Base-by-base conservation (phyloP, 2,888 invertebrate genomes). In the Hemaris fuciformis region DNA sequence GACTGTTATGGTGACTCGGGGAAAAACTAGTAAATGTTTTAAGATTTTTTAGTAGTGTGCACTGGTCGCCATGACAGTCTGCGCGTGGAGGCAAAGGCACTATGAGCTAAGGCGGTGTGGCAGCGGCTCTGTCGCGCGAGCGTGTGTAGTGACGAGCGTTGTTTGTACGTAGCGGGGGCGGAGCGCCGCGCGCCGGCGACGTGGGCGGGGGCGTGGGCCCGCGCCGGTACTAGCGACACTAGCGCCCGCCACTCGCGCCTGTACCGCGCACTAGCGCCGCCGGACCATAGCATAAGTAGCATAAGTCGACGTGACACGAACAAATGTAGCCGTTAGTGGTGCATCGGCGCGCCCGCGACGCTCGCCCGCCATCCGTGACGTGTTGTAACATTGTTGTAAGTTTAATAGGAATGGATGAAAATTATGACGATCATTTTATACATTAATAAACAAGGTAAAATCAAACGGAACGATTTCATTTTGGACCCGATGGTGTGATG, bases 121-220 rank as follows among this genome's bases (percentile, higher is more conserved):
- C 61, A 57, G 68, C 65, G 25, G 4, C 23, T n/a, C 5, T 22
- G 43, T 20, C 3, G 8, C n/a, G n/a, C n/a, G n/a, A n/a, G 31
- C 25, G 25, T 25, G 42, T 46, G 2, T 13, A 2, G 13, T 22
- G 45, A 1, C 10, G 46, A 6, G n/a, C 74, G 75, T 74, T 76
- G 74, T 78, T 31, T 75, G 71, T 80, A 70, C 70, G 78, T 85
- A 83, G 85, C 80, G 84, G 79, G 62, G 83, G 83, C 83, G 89
- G 89, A 75, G 87, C 83, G 78, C 77, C 79, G 75, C 84, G 84
- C 80, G 86, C 79, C 70, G 70, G 79, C 61, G 81, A 81, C 70
- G 69, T 75, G 68, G 71, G 73, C 72, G 83, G 75, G 68, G 88
- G 85, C 77, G 77, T 85, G 83, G 88, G 84, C 72, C 83, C 89